These are phyloP conservation scores for Morpho deidamia DNA, from an alignment of 2,888 invertebrate species.

Conservation along the genomic window DNA sequence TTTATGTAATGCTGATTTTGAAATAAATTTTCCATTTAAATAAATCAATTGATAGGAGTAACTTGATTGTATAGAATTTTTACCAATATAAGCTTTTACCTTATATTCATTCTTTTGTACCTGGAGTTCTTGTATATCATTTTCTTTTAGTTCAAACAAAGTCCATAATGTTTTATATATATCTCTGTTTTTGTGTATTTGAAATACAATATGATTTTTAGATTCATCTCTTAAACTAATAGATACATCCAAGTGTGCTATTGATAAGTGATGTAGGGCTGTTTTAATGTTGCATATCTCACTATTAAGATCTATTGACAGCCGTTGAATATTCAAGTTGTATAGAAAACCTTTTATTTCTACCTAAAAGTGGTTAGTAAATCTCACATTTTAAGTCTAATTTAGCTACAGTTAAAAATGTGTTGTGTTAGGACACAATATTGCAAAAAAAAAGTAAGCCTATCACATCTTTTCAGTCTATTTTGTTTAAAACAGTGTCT, in stretches of 20 bases:
- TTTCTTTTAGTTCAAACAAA: conserved; percentile 48
- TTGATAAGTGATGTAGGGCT: conserved; percentile 79
- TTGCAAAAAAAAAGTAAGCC: too few relatives aligned
- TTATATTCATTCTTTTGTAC: conserved; percentile 65
- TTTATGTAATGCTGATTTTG: conserved; percentile 61
- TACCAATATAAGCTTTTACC: conserved; percentile 78
- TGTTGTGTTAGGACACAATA: too few relatives aligned
- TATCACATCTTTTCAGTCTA: too few relatives aligned
- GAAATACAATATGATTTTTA: conserved; percentile 76
- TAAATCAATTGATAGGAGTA: conserved; percentile 78
- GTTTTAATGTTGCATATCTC: conserved; percentile 80
- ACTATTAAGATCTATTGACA: conserved; percentile 64
- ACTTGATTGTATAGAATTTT: conserved; percentile 31
- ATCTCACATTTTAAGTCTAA: not conserved
- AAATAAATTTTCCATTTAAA: conserved; percentile 80
- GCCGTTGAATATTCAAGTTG: conserved; percentile 80
- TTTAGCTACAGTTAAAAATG: too few relatives aligned
- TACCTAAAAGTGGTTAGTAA: conserved; percentile 51
- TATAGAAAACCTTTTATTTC: conserved; percentile 82
- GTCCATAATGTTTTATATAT: conserved; percentile 69
- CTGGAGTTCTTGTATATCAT: conserved; percentile 52
- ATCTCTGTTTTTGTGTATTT: conserved; percentile 76
- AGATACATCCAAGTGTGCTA: conserved; percentile 81
- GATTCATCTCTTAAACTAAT: conserved; percentile 84
- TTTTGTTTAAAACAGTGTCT: not conserved